Percentiles rank a stretch among this genome's conserved stretches.
Conservation (phyloP, 2,888 invertebrate genomes). For the Tiphia femorata region DNA sequence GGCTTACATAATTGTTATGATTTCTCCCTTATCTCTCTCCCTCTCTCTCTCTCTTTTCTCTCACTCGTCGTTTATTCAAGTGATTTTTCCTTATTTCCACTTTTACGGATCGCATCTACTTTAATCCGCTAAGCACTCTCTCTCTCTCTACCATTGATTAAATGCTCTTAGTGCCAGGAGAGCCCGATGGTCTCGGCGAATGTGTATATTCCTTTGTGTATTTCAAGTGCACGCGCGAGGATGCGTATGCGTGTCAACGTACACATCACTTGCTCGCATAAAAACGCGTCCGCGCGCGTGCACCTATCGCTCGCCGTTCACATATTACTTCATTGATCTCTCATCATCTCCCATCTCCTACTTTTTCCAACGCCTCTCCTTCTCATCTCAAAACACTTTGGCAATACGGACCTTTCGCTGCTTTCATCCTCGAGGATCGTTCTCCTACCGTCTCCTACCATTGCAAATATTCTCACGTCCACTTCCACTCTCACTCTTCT, state of each 20-base stretch:
- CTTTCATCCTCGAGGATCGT: slow-evolving; percentile 37
- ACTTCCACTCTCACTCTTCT: neutral
- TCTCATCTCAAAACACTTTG: slow-evolving; percentile 1
- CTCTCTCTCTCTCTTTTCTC: slow-evolving; percentile 11
- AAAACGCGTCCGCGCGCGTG: neutral
- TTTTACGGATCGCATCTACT: slow-evolving; percentile 6
- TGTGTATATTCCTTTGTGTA: slow-evolving; percentile 12
- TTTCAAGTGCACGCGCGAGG: too few species aligned
- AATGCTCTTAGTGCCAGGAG: slow-evolving; percentile 63
- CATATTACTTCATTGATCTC: neutral
- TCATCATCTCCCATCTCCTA: neutral
- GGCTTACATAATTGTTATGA: slow-evolving; percentile 37
- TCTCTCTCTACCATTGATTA: slow-evolving; percentile 60
- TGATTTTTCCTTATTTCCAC: slow-evolving; percentile 22
- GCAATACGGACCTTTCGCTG: slow-evolving; percentile 14
- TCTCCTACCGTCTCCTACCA: slow-evolving; percentile 7
- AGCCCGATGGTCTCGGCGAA: slow-evolving; percentile 31
- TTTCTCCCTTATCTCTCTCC: slow-evolving; percentile 14
- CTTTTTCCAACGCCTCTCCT: neutral
- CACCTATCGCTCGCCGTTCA: neutral
- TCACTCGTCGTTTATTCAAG: slow-evolving; percentile 24
- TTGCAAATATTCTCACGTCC: neutral
- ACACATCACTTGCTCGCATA: neutral
- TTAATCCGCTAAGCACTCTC: slow-evolving; percentile 7
- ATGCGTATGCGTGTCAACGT: too few species aligned